Conservation (phyloP, 2,888 invertebrate species). For the Pegoplata infirma region DNA sequence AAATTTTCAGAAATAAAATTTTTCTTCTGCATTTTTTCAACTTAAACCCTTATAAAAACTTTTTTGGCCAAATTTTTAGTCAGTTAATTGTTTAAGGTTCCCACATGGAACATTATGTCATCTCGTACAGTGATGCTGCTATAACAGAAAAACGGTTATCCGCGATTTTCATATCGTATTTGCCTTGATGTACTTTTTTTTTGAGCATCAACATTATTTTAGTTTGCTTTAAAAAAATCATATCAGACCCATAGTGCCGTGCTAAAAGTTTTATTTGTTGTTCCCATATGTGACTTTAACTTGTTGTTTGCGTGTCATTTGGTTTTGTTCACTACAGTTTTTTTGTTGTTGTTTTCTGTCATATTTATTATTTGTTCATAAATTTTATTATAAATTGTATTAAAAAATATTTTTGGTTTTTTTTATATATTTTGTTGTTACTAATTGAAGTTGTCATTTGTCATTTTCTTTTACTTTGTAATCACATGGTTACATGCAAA, state of each 20-base stretch:
- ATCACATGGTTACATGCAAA: conserved; percentile 68
- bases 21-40: no score
- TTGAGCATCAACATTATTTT: no score
- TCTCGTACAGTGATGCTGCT: no score
- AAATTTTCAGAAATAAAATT: no score
- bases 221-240: neutral
- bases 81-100: no score
- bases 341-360: conserved; percentile 28
- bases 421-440: conserved; percentile 41
- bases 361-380: conserved; percentile 47
- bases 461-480: conserved; percentile 64
- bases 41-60: no score
- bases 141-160: no score
- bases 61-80: no score
- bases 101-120: no score
- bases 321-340: conserved; percentile 41
- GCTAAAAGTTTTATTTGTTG: conserved; percentile 1
- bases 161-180: no score
- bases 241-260: neutral
- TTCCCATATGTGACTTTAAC: conserved; percentile 44
- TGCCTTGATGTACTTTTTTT: no score
- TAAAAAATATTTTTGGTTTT: conserved; percentile 30
- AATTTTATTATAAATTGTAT: conserved; percentile 51
- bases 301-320: conserved; percentile 58
- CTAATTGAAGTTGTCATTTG: conserved; percentile 71